Evolutionary conservation across 2,888 invertebrate species (phyloP).

Genomic region (Halocaridina rubra): DNA sequence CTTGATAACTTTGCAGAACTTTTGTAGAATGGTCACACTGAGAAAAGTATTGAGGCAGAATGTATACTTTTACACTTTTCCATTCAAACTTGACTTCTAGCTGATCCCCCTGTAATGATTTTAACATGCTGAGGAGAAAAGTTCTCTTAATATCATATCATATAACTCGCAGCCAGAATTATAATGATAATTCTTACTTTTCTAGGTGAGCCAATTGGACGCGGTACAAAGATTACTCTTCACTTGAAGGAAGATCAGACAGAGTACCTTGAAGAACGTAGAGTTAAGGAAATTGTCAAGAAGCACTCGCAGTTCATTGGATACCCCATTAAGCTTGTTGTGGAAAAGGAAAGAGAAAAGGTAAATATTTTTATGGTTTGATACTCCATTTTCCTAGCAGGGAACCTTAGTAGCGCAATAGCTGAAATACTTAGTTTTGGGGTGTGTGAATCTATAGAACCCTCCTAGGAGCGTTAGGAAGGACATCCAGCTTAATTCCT

Average conservation of each 20-base stretch:
- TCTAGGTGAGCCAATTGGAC: slow-evolving; percentile 78
- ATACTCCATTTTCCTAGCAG: too few species aligned
- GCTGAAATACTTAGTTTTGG: too few species aligned
- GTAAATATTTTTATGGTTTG: slow-evolving; percentile 71
- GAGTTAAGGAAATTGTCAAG: slow-evolving; percentile 97
- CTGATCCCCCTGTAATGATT: background rate
- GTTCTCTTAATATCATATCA: background rate
- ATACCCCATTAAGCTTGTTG: slow-evolving; percentile 94
- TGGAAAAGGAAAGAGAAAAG: slow-evolving; percentile 97
- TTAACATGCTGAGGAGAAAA: background rate
- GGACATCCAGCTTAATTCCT: too few species aligned
- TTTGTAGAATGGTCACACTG: background rate
- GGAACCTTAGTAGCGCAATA: too few species aligned
- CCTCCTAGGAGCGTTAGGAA: too few species aligned
- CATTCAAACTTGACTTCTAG: background rate
- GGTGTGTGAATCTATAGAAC: too few species aligned
- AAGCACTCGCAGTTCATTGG: slow-evolving; percentile 99
- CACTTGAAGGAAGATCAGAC: slow-evolving; percentile 95
- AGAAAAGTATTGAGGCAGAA: background rate
- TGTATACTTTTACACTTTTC: background rate
- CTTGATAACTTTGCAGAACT: background rate
- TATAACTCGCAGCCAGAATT: background rate
- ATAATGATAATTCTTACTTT: background rate
- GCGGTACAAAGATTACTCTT: slow-evolving; percentile 94
- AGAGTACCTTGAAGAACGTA: slow-evolving; percentile 93